Evolutionary conservation across 23 tunicate species (phyloP), one percentile per base, ranked within the genome.

Genomic region (Corella eumyota): DNA sequence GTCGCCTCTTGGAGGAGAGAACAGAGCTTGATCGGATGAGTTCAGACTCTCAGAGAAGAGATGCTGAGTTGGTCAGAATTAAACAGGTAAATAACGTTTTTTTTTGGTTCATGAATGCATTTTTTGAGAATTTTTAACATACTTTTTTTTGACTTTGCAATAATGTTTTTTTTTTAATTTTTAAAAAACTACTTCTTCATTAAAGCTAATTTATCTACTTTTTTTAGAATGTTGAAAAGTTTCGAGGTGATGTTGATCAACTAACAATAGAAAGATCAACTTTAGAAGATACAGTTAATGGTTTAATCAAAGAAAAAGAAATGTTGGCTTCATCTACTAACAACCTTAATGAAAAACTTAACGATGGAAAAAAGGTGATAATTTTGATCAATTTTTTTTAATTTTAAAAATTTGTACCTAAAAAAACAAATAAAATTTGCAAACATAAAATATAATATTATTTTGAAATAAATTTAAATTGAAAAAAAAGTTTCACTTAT

Each of bases 181-280:
- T n/a, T 40, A 40, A 40, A 40, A 40, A 40, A 40, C 48, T 9
- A 40, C 15, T 11, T 40, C 48, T 40, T 40, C 13, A 9, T 15
- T 9, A 11, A 11, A 40, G 15, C 48, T n/a, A n/a, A n/a, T n/a
- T n/a, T n/a, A n/a, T n/a, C n/a, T n/a, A n/a, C n/a, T n/a, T n/a
- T n/a, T n/a, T n/a, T n/a, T n/a, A 88, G 96, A 79, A 45, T 50
- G 82, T 79, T 17, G 96, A 88, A 44, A 88, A 88, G 40, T 55
- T 72, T 22, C 65, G 88, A 34, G 47, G 69, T 24, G 88, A 88
- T 45, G 90, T 88, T 24, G 96, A 78, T 57, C 69, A 73, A 55
- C 44, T 73, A 45, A 78, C 81, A 52, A 71, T 73, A 54, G 88
- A 88, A 44, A 54, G 90, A 62, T 72, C 81, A 17, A 65, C 88